phyloP scores from a whole-genome alignment of 2,113 vertebrate species.

The Noturus placidus region DNA sequence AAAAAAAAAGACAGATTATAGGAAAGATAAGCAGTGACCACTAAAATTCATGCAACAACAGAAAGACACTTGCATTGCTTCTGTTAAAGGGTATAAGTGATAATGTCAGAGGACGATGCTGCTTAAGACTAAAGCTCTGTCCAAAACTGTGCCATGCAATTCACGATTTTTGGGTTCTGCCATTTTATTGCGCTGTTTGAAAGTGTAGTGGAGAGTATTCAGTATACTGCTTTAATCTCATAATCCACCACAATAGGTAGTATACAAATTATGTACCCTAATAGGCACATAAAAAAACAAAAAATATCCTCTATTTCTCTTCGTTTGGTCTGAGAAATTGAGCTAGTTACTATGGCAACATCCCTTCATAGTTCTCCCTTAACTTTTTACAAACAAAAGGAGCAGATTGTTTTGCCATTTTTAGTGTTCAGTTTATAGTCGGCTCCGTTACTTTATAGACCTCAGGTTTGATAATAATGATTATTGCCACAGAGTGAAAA shows the following conservation, averaged over 20 bases:
- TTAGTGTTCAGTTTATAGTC: neutral
- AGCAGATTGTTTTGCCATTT: neutral
- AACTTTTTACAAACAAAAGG: neutral
- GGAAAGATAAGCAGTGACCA: neutral
- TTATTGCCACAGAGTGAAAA: neutral
- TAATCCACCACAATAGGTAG: neutral
- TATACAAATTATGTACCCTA: neutral
- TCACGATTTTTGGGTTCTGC: neutral
- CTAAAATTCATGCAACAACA: neutral
- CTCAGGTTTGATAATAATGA: neutral
- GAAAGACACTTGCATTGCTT: neutral
- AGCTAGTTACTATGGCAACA: constrained; percentile 15
- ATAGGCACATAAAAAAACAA: neutral
- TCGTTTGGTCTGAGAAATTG: neutral
- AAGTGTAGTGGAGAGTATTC: neutral
- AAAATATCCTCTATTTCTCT: neutral
- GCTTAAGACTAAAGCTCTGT: neutral
- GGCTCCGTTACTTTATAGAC: neutral
- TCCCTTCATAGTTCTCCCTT: neutral
- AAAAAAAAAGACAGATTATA: neutral
- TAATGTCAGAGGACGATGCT: neutral
- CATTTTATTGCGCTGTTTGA: neutral
- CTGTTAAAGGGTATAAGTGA: neutral
- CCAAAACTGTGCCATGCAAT: neutral
- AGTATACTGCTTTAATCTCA: neutral